Evolutionary conservation across 2,113 vertebrate genomes (phyloP), one percentile per base, ranked within the genome.

Genomic region (Apistogramma diplotaenia): DNA sequence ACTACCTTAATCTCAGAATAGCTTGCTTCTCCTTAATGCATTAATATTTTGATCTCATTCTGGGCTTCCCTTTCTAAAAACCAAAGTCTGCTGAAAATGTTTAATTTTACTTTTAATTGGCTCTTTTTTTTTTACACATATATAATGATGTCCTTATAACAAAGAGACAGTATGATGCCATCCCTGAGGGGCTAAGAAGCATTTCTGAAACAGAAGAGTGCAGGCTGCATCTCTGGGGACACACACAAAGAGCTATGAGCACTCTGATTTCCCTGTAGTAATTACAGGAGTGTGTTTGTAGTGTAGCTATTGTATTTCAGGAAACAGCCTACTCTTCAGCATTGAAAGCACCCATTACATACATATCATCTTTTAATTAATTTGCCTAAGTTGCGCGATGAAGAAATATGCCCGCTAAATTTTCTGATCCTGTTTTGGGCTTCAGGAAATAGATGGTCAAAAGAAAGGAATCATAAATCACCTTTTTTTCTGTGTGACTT

Each of bases 71-170:
- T 76, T 61, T 40, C 76, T 53, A n/a, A 70, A 59, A 89, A 78
- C 71, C 11, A 65, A 89, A 82, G 7, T 62, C 40, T 33, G n/a
- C 19, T 27, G 40, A 4, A 85, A 84, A 61, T 25, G 53, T 56
- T 76, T 78, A 56, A 84, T 86, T 60, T 85, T 53, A 72, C 25
- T 70, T 87, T 58, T 73, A 54, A 88, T 78, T 35, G 58, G 15
- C 71, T 70, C 53, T 46, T 61, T 51, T 51, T 70, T 46, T 61
- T 51, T 51, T 70, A 51, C 25, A 51, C 25, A 31, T 51, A 70
- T 15, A 5, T 78, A 65, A 67, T 29, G 76, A 21, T 60, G 79
- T 15, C 58, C 13, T 33, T 37, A 7, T 56, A 75, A 78, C 21
- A 16, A 25, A 59, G 56, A 77, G 40, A 59, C 13, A 71, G 58